These are phyloP conservation scores for Silurus lanzhouensis DNA, from an alignment of 2,797 vertebrate genomes.

Conservation along the genomic window DNA sequence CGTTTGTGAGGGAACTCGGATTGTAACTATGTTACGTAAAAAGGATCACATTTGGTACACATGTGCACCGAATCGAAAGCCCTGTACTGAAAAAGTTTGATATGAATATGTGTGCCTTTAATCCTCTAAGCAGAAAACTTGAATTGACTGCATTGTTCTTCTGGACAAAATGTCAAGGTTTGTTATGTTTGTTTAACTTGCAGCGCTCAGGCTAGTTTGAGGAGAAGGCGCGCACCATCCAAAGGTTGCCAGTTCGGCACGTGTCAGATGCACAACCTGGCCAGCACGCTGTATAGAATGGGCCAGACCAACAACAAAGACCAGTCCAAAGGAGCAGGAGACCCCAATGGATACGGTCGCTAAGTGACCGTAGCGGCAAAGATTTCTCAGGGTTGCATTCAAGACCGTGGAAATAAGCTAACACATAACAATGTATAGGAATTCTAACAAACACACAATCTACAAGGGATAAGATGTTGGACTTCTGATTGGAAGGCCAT, in stretches of 20 bases:
- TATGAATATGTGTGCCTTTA: no score
- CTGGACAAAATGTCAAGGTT: neutral
- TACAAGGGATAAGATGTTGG: no score
- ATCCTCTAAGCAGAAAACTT: no score
- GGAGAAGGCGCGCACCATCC: slow-evolving; percentile 61
- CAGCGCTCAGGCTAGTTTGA: slow-evolving; percentile 53
- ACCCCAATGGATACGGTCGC: slow-evolving; percentile 78
- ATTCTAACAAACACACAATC: neutral
- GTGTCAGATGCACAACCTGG: slow-evolving; percentile 81
- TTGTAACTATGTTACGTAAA: no score
- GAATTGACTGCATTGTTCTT: neutral
- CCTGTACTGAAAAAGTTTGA: no score
- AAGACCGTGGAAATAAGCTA: neutral
- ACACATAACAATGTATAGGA: neutral
- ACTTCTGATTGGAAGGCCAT: no score
- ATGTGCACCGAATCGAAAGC: no score
- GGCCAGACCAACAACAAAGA: slow-evolving; percentile 72
- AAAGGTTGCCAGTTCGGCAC: slow-evolving; percentile 80
- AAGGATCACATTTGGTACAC: no score
- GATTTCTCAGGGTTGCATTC: neutral
- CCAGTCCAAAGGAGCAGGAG: slow-evolving; percentile 68
- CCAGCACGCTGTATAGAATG: slow-evolving; percentile 75
- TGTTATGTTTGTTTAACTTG: slow-evolving; percentile 6
- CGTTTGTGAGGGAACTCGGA: no score
- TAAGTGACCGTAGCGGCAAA: slow-evolving; percentile 48